A percentile compares a stretch with the other conserved stretches of the same genome.
These are phyloP conservation scores for Mechanitis mazaeus DNA, from an alignment of 2,888 invertebrate genomes.

Conservation along the genomic window DNA sequence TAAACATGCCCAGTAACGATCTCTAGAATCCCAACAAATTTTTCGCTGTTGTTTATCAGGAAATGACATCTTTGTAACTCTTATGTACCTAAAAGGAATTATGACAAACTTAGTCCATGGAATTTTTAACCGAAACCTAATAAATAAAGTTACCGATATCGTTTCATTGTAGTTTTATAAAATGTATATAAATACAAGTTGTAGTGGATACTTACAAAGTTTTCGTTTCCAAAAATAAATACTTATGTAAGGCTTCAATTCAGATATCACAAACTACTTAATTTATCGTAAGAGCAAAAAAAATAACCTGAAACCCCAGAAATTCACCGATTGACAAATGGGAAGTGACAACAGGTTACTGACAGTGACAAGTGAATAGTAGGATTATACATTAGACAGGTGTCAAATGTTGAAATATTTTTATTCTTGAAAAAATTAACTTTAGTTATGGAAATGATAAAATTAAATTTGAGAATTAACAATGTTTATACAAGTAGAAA, in stretches of 20 bases:
- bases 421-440: too few species aligned
- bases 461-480: too few species aligned
- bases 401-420: not conserved
- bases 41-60: conserved; percentile 86
- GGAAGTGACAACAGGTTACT: not conserved
- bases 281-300: conserved; percentile 8
- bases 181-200: not conserved
- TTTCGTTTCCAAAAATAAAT: not conserved
- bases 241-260: conserved; percentile 5
- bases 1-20: conserved; percentile 93
- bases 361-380: not conserved
- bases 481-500: too few species aligned
- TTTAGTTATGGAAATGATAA: too few species aligned
- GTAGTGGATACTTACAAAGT: not conserved
- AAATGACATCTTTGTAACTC: conserved; percentile 82
- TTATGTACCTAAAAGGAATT: conserved; percentile 25
- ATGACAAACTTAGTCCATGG: conserved; percentile 8
- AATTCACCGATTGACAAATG: not conserved
- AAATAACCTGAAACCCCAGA: conserved; percentile 17
- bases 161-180: not conserved
- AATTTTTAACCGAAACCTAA: conserved; percentile 1
- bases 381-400: too few species aligned
- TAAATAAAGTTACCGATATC: not conserved
- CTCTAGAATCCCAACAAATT: conserved; percentile 90
- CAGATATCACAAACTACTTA: conserved; percentile 3